These are phyloP conservation scores for Mus spicilegus DNA, from an alignment of 2,113 vertebrate genomes.

Conservation along the genomic window DNA sequence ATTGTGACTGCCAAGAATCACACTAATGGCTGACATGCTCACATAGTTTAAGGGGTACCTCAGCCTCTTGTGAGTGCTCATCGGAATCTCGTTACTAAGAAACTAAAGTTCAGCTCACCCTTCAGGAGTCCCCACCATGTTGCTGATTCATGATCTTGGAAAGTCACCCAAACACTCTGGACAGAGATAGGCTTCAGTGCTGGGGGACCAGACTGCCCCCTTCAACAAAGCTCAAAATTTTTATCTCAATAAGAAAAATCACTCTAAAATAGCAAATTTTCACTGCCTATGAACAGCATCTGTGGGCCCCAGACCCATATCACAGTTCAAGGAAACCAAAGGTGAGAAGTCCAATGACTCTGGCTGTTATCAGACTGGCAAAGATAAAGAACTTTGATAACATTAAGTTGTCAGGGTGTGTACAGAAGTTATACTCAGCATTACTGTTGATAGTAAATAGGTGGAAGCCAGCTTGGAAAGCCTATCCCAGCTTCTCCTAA, in stretches of 20 bases:
- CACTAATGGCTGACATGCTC: neutral
- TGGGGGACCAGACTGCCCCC: neutral
- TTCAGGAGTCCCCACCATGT: neutral
- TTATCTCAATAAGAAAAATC: neutral
- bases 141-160: neutral
- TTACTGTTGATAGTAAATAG: neutral
- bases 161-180: neutral
- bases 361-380: neutral
- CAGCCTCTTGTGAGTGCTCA: neutral
- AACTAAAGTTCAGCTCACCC: neutral
- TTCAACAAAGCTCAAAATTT: neutral
- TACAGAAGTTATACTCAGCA: neutral
- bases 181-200: neutral
- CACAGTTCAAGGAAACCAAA: neutral
- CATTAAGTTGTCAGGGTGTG: neutral
- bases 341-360: neutral
- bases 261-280: neutral
- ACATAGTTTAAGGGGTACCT: neutral
- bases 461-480: neutral
- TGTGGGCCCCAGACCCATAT: neutral
- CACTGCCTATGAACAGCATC: neutral
- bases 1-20: neutral
- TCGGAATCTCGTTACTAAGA: neutral
- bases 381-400: conserved; percentile 37
- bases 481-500: neutral